These are phyloP conservation scores for Otolemur crassicaudatus DNA, from an alignment of 2,797 vertebrate genomes.

Conservation along the genomic window DNA sequence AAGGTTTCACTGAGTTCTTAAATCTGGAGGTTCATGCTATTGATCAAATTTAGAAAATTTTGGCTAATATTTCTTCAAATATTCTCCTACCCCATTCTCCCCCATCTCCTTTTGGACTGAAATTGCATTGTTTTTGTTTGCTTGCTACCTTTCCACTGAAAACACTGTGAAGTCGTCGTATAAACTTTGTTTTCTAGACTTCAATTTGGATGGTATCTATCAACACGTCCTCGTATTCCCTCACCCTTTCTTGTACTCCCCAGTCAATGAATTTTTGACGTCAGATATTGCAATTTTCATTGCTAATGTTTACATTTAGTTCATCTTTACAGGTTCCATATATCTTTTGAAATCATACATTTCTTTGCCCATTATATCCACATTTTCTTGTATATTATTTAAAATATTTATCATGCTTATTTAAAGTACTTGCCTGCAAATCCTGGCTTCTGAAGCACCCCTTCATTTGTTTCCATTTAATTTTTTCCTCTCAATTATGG, in stretches of 20 bases:
- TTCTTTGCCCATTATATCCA: background rate
- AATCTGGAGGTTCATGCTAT: background rate
- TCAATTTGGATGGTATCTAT: no score
- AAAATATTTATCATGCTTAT: no score
- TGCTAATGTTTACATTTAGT: background rate
- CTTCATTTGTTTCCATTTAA: accelerated
- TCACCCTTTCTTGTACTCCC: background rate
- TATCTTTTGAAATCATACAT: background rate
- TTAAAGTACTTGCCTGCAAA: background rate
- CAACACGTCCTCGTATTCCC: background rate
- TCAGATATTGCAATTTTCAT: background rate
- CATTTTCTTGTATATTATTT: background rate
- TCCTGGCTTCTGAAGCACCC: background rate
- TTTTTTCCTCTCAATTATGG: no score
- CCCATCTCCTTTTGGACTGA: no score
- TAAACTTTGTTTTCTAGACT: accelerated
- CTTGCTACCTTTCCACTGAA: no score
- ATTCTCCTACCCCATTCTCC: accelerated
- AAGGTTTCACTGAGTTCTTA: background rate
- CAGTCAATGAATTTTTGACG: no score
- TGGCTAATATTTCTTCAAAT: background rate
- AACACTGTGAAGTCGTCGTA: no score
- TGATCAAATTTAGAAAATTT: background rate
- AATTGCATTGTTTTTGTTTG: accelerated
- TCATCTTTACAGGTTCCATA: background rate